Conservation (phyloP, 2,113 vertebrate genomes). For the Ammospiza caudacuta region DNA sequence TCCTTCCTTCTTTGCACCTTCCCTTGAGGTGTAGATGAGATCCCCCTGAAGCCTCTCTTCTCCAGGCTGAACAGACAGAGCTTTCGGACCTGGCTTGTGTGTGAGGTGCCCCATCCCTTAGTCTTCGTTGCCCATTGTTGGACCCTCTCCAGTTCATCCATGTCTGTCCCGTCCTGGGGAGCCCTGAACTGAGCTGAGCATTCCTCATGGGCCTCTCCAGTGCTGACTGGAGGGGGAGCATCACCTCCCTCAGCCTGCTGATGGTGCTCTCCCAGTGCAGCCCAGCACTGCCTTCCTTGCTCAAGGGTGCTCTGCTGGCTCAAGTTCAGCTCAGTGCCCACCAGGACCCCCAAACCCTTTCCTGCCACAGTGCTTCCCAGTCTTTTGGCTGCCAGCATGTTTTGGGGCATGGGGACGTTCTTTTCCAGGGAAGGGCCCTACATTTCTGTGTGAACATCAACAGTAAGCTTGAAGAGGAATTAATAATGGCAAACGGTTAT, state of each 20-base stretch:
- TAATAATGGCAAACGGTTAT: neutral
- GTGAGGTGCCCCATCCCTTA: neutral
- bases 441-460: neutral
- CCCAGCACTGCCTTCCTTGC: neutral
- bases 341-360: neutral
- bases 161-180: neutral
- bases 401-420: neutral
- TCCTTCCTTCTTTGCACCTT: neutral
- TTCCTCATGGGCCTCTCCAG: neutral
- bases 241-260: neutral
- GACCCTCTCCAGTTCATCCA: neutral
- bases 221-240: neutral
- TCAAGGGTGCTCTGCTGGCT: neutral
- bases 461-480: neutral
- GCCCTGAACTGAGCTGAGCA: neutral
- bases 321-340: neutral
- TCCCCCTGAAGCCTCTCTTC: neutral
- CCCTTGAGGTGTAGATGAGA: neutral
- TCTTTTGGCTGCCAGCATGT: neutral
- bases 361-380: neutral
- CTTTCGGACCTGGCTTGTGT: neutral
- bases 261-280: fast-evolving
- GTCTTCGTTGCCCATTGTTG: neutral
- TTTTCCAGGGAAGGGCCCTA: neutral
- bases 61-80: neutral